A percentile compares a stretch with the other conserved stretches of the same genome.
phyloP scores from a whole-genome alignment of 2,888 invertebrate genomes.

The Drosophila parthenogenetica region DNA sequence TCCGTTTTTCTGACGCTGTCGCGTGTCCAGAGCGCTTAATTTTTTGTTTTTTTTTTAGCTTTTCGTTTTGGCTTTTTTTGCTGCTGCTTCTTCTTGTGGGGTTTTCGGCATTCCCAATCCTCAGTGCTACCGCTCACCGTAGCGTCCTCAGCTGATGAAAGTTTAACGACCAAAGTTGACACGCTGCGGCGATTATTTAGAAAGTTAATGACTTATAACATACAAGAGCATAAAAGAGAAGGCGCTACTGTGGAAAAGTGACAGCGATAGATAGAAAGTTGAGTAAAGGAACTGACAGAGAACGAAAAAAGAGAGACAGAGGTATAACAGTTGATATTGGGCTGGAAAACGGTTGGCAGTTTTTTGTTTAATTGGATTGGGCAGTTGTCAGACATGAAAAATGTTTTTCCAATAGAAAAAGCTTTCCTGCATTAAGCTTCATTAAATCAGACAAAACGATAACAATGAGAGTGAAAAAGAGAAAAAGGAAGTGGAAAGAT shows the following conservation, averaged over 20 bases:
- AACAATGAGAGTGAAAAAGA: neutral
- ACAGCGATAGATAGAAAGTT: constrained; percentile 3
- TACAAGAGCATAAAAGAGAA: constrained; percentile 43
- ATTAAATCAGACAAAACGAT: constrained; percentile 45
- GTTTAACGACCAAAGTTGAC: constrained; percentile 81
- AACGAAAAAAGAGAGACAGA: neutral
- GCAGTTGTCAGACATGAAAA: constrained; percentile 62
- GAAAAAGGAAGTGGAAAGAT: neutral
- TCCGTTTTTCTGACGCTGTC: constrained; percentile 57
- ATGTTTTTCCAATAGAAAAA: constrained; percentile 66
- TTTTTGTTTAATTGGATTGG: constrained; percentile 66
- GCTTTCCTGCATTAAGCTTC: constrained; percentile 41
- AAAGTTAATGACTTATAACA: constrained; percentile 82
- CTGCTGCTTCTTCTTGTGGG: constrained; percentile 15
- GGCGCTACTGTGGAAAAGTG: constrained; percentile 7
- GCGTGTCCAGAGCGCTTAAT: constrained; percentile 59
- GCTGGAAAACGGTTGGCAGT: constrained; percentile 54
- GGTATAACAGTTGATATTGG: constrained; percentile 51
- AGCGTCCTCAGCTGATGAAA: constrained; percentile 70
- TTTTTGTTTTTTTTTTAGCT: constrained; percentile 47
- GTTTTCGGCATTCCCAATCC: constrained; percentile 50
- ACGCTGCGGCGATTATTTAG: constrained; percentile 81
- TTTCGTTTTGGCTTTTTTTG: constrained; percentile 1
- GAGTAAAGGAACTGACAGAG: constrained; percentile 1
- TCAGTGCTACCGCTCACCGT: constrained; percentile 44